Percentiles rank a stretch among this genome's conserved stretches.
Evolutionary conservation across 2,888 invertebrate genomes (phyloP).

Genomic region (Chrysomela aeneicollis): DNA sequence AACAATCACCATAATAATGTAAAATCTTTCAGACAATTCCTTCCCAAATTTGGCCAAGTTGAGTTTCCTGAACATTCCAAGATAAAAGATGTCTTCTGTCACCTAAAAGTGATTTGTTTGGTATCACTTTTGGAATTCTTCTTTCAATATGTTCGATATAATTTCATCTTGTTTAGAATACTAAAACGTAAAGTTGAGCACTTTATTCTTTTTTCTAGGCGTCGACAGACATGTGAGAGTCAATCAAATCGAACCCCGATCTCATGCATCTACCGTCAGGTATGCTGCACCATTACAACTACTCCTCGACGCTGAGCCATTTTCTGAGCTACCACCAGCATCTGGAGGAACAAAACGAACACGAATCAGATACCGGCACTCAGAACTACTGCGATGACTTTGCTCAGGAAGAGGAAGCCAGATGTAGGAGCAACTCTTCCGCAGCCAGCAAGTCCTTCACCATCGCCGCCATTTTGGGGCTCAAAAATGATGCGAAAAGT

Average conservation of each 20-base stretch:
- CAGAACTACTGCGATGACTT: slow-evolving; percentile 54
- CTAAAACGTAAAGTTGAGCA: too few species aligned
- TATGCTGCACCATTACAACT: slow-evolving; percentile 60
- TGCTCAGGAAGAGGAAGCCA: slow-evolving; percentile 50
- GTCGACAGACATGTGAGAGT: neutral
- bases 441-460: slow-evolving; percentile 72
- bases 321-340: slow-evolving; percentile 57
- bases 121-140: too few species aligned
- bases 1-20: too few species aligned
- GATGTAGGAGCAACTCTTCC: slow-evolving; percentile 54
- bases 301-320: slow-evolving; percentile 58
- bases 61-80: too few species aligned
- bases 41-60: too few species aligned
- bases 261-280: slow-evolving; percentile 7
- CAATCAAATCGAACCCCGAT: neutral
- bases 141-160: too few species aligned
- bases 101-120: too few species aligned
- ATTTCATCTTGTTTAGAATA: too few species aligned
- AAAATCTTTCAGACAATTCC: too few species aligned
- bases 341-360: slow-evolving; percentile 51
- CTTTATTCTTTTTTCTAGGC: too few species aligned
- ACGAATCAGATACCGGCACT: slow-evolving; percentile 52
- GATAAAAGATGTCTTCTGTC: too few species aligned
- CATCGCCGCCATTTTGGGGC: slow-evolving; percentile 83
- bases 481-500: slow-evolving; percentile 62